These are phyloP conservation scores for Campoletis sonorensis DNA, from an alignment of 1,140 invertebrate species.

Conservation along the genomic window DNA sequence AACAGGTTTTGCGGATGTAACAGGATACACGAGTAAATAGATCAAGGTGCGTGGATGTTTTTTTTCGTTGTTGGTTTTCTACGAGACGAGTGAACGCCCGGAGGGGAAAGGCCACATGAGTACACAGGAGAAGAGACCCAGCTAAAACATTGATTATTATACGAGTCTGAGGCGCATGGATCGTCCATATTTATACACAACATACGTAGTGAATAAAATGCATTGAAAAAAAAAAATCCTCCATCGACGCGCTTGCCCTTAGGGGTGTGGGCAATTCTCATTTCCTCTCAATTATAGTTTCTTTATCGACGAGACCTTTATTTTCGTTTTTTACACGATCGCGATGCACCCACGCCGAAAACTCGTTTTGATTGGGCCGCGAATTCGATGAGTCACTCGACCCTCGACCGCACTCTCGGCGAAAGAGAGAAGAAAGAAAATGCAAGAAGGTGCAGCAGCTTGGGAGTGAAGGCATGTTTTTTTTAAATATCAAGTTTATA, in stretches of 20 bases:
- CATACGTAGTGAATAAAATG: not conserved
- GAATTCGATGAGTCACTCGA: conserved; percentile 13
- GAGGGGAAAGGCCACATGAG: conserved; percentile 23
- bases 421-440: not conserved
- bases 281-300: not conserved
- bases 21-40: not conserved
- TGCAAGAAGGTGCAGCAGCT: conserved; percentile 3
- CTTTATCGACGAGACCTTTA: not conserved
- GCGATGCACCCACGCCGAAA: not conserved
- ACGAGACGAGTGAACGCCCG: conserved; percentile 8
- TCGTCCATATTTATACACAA: not conserved
- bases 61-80: not conserved
- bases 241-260: not conserved
- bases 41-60: conserved; percentile 5
- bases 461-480: not conserved
- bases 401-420: not conserved
- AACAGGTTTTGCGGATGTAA: not conserved
- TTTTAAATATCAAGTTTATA: too few species aligned
- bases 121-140: not conserved
- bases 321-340: not conserved
- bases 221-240: not conserved
- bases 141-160: conserved; percentile 60
- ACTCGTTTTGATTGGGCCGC: not conserved
- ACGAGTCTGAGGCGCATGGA: conserved; percentile 31
- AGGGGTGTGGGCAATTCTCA: not conserved